Base-by-base conservation (phyloP, 1,140 invertebrate genomes). In the Drosophila kanapiae region DNA sequence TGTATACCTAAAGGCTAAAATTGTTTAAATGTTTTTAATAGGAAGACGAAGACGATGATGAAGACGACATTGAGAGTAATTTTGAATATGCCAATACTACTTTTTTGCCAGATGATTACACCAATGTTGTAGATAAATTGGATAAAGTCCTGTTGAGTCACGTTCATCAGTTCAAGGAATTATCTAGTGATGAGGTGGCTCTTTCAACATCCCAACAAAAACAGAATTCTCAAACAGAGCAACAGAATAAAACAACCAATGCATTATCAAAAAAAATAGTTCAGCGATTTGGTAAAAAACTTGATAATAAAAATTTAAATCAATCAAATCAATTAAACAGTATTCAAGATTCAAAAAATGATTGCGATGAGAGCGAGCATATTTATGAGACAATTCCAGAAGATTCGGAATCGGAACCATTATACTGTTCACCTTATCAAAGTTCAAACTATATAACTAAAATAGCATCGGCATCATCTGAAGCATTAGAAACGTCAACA, bases 331-430 rank as follows among this genome's bases (percentile, higher is more conserved):
- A 81, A 42, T 33, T 16, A 23, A 35, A 61, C 18, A 56, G 9
- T 47, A 48, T 74, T 13, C 37, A 23, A 56, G 13, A 38, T 29
- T 60, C 31, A 6, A 40, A 43, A 43, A 23, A 69, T 60, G 82
- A 79, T 5, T 90, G 91, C 62, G 85, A 90, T 62, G 91, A 92
- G 33, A 80, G 93, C 14, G 95, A 96, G 72, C 95, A 96, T 82
- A 96, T 96, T 68, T 96, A 96, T 76, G 95, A 96, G 84, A 95
- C 95, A 0, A 96, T 96, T 68, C 95, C 95, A 1, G 95, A 95
- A 76, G 94, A 95, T 16, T 94, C 94, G 6, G 95, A 95, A 86
- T 93, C 93, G 0, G 95, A 95, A 63, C 95, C 95, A 0, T 94
- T 95, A 29, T 96, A 95, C 75, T 95, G 94, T 51, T 94, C 94